Conservation (phyloP, 2,888 invertebrate species). For the Drosophila niveifrons region DNA sequence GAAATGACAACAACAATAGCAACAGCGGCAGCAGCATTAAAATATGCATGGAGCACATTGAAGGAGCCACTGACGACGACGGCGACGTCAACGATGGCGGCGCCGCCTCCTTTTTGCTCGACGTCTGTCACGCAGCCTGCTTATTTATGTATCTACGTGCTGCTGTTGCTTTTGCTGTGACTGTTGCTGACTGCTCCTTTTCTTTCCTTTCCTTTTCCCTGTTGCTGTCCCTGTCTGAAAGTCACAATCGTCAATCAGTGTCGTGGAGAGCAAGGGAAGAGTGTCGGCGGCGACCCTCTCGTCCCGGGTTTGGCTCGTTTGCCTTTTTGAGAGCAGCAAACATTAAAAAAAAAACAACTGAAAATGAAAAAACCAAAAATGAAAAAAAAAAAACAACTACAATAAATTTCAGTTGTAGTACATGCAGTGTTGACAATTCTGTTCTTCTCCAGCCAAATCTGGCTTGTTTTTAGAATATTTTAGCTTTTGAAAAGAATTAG, state of each 20-base stretch:
- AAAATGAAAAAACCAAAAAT: constrained; percentile 6
- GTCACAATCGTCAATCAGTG: constrained; percentile 28
- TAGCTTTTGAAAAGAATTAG: too few relatives aligned
- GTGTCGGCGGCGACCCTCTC: constrained; percentile 18
- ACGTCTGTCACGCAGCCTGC: constrained; percentile 52
- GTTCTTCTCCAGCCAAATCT: neutral
- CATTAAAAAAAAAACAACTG: constrained; percentile 30
- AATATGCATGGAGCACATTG: constrained; percentile 8
- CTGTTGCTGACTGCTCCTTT: neutral
- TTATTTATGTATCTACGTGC: constrained; percentile 52
- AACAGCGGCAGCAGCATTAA: constrained; percentile 11
- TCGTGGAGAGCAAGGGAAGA: neutral
- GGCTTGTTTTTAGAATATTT: neutral
- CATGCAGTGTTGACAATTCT: neutral
- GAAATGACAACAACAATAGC: constrained; percentile 39
- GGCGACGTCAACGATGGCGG: constrained; percentile 7
- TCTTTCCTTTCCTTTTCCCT: neutral
- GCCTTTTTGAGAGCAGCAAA: constrained; percentile 47
- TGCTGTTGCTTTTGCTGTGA: neutral
- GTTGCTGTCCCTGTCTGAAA: neutral
- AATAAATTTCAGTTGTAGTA: constrained; percentile 32
- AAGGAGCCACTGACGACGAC: constrained; percentile 45
- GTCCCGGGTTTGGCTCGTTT: constrained; percentile 38
- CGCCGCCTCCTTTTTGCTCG: constrained; percentile 46
- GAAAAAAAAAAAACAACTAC: neutral